Base-by-base conservation (phyloP, 2,113 vertebrate genomes). In the Heptranchias perlo region DNA sequence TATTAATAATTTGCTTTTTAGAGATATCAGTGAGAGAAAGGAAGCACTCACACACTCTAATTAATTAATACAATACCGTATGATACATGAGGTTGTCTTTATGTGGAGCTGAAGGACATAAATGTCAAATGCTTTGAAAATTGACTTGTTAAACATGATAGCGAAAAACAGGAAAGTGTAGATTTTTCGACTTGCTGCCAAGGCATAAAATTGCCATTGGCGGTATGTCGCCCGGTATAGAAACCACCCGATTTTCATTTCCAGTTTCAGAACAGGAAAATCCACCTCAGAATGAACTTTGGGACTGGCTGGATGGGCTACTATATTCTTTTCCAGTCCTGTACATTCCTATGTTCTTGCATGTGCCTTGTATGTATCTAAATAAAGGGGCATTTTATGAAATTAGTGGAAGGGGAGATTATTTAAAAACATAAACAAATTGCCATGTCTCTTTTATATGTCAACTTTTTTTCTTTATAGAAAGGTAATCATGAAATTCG, bases 401-500 rank as follows among this genome's bases (percentile, higher is more conserved):
- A 93, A 23, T 44, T 44, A 23, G 39, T 47, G 5, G 78, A 44
- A 82, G 35, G 23, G n/a, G 16, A 93, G 14, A 8, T 23, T 58
- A n/a, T 62, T 62, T 2, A 39, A 7, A 16, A 62, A 61, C 3
- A 18, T 62, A 35, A 92, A 62, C 58, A 58, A 3, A 58, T 10
- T 58, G 58, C 58, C 58, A 58, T 23, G 6, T 62, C 58, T n/a
- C n/a, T 18, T 62, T 62, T 16, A 44, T 44, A 44, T 82, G n/a
- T 62, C 58, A 39, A 93, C n/a, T 93, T 44, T n/a, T 97, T 97
- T 96, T 97, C 97, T 97, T 97, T 96, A 97, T 98, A 99, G 99
- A 99, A 99, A 98, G 98, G 99, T 97, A 99, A 99, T 97, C 99
- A 99, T 0, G 99, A 99, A 97, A 99, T 99, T 97, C 98, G 99